Conservation (phyloP, 2,888 invertebrate species). For the Cephonodes hylas region DNA sequence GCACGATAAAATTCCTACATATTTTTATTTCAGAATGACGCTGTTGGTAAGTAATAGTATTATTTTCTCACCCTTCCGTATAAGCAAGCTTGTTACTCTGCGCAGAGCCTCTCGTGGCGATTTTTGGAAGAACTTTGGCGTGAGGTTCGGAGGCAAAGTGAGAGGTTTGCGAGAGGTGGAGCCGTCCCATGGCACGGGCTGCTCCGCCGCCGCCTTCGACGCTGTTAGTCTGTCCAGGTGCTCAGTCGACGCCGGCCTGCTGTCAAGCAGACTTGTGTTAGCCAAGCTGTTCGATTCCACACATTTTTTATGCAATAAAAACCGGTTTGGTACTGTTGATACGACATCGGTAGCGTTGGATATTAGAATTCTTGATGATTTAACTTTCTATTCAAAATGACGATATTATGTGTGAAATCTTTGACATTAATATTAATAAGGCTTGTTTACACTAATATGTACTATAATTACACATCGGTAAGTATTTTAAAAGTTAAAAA, state of each 20-base stretch:
- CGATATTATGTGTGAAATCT: not conserved
- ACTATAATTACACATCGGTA: not conserved
- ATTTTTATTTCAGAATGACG: too few species aligned
- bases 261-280: constrained; percentile 32
- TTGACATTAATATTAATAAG: not conserved
- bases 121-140: constrained; percentile 94
- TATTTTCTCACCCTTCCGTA: constrained; percentile 85
- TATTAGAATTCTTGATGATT: too few species aligned
- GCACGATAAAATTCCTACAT: too few species aligned
- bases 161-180: constrained; percentile 87
- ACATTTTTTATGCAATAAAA: constrained; percentile 1
- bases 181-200: constrained; percentile 74
- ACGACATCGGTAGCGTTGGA: too few species aligned
- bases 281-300: constrained; percentile 14
- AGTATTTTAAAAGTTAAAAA: not conserved
- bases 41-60: not conserved
- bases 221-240: constrained; percentile 88
- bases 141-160: constrained; percentile 93
- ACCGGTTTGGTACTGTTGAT: too few species aligned
- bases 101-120: constrained; percentile 92
- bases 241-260: constrained; percentile 90
- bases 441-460: not conserved
- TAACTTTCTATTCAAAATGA: not conserved
- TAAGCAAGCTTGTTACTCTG: constrained; percentile 93
- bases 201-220: constrained; percentile 73